A percentile compares a stretch with the other conserved stretches of the same genome.
Evolutionary conservation across 1,140 invertebrate genomes (phyloP).

Genomic region (Eriocheir sinensis): DNA sequence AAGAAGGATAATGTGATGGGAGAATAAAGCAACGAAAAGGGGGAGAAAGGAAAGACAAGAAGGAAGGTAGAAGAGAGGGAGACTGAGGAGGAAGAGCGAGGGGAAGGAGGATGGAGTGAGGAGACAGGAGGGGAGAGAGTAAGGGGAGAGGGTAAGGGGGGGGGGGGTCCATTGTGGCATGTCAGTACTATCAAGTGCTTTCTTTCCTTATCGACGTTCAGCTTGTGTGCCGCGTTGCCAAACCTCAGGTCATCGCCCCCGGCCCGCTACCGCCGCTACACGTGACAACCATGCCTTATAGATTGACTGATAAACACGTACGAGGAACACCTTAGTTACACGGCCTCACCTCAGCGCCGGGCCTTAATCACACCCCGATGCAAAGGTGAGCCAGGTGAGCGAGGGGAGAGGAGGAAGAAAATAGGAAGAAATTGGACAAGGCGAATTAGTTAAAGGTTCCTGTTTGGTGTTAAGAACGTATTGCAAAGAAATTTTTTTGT

Average conservation of each 20-base stretch:
- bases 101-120: too few species aligned
- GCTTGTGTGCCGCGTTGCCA: slow-evolving; percentile 7
- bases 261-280: not conserved
- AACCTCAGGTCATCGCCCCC: slow-evolving; percentile 19
- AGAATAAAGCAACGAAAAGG: too few species aligned
- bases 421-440: not conserved
- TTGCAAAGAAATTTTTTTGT: too few species aligned
- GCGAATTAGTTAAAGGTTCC: too few species aligned
- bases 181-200: slow-evolving; percentile 7
- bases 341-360: not conserved
- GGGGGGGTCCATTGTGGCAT: not conserved
- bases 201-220: not conserved
- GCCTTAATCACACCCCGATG: not conserved
- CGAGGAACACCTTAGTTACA: not conserved
- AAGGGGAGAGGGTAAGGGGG: not conserved
- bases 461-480: too few species aligned
- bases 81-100: not conserved
- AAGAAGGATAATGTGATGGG: too few species aligned
- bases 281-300: not conserved
- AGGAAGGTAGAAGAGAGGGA: not conserved
- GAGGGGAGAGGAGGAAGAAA: not conserved
- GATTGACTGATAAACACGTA: slow-evolving; percentile 1
- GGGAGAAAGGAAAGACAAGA: too few species aligned
- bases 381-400: not conserved
- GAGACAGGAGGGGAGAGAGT: too few species aligned